These are phyloP conservation scores for Sparus aurata DNA, from an alignment of 2,797 vertebrate species.

Conservation along the genomic window DNA sequence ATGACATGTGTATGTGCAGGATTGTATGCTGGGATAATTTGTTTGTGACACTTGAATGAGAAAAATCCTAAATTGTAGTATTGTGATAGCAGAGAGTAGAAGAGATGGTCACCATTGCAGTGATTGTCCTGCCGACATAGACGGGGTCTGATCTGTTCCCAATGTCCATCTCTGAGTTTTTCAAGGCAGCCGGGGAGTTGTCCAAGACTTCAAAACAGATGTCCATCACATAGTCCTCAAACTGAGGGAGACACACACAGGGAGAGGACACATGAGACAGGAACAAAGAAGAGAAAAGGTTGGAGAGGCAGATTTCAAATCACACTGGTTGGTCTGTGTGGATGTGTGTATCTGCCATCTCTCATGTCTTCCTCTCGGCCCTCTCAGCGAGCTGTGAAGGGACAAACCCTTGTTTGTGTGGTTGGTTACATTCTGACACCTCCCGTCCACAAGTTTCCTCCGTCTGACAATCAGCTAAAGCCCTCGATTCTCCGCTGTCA, in stretches of 20 bases:
- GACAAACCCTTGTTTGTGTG: constrained; percentile 73
- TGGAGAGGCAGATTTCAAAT: not conserved
- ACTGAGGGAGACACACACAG: constrained; percentile 74
- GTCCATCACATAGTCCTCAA: constrained; percentile 90
- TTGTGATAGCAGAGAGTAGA: not conserved
- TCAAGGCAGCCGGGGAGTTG: constrained; percentile 86
- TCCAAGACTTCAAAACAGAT: constrained; percentile 91
- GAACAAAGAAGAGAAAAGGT: not conserved
- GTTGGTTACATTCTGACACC: constrained; percentile 77
- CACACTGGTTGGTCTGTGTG: not conserved
- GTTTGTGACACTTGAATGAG: too few relatives aligned
- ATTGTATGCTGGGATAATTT: not conserved
- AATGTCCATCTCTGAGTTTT: constrained; percentile 79
- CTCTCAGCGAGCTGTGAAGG: constrained; percentile 48
- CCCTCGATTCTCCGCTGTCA: constrained; percentile 43
- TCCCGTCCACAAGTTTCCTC: constrained; percentile 64
- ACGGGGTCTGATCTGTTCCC: constrained; percentile 85
- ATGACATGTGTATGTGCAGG: not conserved
- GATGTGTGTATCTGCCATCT: constrained; percentile 5
- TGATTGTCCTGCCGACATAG: constrained; percentile 87
- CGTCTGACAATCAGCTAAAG: constrained; percentile 56
- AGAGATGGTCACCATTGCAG: constrained; percentile 85
- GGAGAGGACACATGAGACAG: not conserved
- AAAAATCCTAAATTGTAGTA: too few relatives aligned
- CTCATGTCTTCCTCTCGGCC: constrained; percentile 24